A percentile compares a stretch with the other conserved stretches of the same genome.
phyloP scores from a whole-genome alignment of 2,113 vertebrate genomes.

The Tichodroma muraria region DNA sequence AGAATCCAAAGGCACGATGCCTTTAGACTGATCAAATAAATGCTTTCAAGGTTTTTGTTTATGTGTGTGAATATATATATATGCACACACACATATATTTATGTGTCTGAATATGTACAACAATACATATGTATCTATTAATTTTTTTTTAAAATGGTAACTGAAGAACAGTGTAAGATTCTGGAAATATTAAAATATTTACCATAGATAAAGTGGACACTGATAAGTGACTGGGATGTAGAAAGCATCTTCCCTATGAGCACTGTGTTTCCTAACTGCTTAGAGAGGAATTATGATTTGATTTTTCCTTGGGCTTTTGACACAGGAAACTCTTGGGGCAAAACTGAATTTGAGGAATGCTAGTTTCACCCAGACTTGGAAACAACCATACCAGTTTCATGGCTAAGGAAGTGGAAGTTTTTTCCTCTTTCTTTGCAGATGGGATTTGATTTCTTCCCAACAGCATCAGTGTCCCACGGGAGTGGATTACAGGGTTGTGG shows the following conservation, averaged over 20 bases:
- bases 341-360: neutral
- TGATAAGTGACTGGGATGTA: neutral
- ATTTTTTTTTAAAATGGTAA: neutral
- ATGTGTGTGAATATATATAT: neutral
- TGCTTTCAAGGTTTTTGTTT: neutral
- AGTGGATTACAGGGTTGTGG: neutral
- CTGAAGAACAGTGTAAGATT: neutral
- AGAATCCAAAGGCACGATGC: neutral
- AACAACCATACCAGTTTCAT: rapidly evolving
- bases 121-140: neutral
- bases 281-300: neutral
- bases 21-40: neutral
- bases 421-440: neutral
- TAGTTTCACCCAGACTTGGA: neutral
- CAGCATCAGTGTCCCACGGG: rapidly evolving
- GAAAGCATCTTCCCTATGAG: neutral
- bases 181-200: neutral
- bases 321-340: neutral
- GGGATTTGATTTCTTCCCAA: neutral
- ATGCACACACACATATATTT: rapidly evolving
- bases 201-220: neutral
- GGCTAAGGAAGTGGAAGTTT: neutral
- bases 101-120: neutral
- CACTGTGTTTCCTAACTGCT: neutral
- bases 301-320: neutral